Evolutionary conservation across 2,888 invertebrate species (phyloP), one percentile per base, ranked within the genome.

Genomic region (Lasioglossum vierecki): DNA sequence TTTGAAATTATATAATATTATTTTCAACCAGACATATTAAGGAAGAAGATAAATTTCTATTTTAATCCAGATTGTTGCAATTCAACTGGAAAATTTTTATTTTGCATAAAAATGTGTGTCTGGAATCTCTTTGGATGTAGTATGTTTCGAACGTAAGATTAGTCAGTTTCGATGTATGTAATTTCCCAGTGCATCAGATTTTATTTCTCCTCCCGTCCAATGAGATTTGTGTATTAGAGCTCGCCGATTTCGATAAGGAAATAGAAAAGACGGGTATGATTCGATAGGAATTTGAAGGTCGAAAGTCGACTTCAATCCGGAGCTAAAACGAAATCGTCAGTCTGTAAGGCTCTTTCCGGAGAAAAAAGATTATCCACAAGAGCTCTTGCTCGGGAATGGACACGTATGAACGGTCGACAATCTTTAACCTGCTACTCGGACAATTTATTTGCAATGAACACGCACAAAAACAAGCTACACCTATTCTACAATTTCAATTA

Each of bases 261-360:
- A 80, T 80, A 76, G 76, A 80, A 80, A 71, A 80, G 46, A 4
- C 44, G 35, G 66, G 26, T 3, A 53, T 53, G 68, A 80, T 70
- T 80, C 75, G 75, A 80, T 74, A 49, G 70, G 35, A 80, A 74
- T 57, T 79, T 26, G 75, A 60, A 75, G 41, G 60, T 75, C 60
- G 75, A 75, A 35, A 49, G 49, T 75, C 79, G 66, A 35, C 41
- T 30, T 26, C 30, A 66, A 35, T 66, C 5, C 70, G 44, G 39
- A 30, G 60, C 41, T 79, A 18, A 79, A 79, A 79, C 72, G 41
- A 66, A 79, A 72, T 79, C 60, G 79, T 73, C 73, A 26, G 46
- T 73, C 72, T 46, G 49, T 70, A 41, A 72, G 44, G 15, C 30
- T 73, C 63, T 49, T 35, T n/a, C 53, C 22, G 39, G 22, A 53